A percentile compares a stretch with the other conserved stretches of the same genome.
phyloP scores from a whole-genome alignment of 2,797 vertebrate genomes.

The Thalassophryne amazonica region DNA sequence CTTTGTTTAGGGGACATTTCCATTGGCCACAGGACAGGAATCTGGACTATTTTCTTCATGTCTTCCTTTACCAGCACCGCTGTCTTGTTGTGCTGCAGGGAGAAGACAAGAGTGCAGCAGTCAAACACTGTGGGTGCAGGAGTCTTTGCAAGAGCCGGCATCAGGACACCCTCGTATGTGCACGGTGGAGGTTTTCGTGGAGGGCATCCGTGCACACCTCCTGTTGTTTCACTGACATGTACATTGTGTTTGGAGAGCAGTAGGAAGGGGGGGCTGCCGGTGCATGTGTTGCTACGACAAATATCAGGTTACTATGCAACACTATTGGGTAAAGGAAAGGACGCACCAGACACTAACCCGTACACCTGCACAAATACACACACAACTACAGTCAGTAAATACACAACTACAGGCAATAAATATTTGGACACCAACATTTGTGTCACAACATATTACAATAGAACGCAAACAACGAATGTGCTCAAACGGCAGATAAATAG shows the following conservation, averaged over 20 bases:
- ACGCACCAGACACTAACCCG: conserved; percentile 30
- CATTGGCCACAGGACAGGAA: conserved; percentile 75
- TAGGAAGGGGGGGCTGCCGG: conserved; percentile 18
- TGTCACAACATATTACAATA: too few species aligned
- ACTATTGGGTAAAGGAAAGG: conserved; percentile 55
- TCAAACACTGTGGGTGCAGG: conserved; percentile 49
- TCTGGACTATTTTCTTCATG: conserved; percentile 86
- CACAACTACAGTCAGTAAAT: not conserved
- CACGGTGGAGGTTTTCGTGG: not conserved
- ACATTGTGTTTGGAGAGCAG: conserved; percentile 21
- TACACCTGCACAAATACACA: conserved; percentile 17
- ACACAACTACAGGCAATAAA: not conserved
- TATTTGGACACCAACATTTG: too few species aligned
- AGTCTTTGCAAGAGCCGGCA: not conserved
- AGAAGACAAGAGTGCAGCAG: conserved; percentile 62
- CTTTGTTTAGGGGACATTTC: conserved; percentile 15
- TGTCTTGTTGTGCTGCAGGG: conserved; percentile 86
- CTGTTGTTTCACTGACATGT: conserved; percentile 1
- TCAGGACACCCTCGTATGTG: conserved; percentile 3
- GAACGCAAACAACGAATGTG: too few species aligned
- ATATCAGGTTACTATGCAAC: conserved; percentile 73
- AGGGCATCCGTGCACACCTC: conserved; percentile 8
- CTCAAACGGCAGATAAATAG: too few species aligned
- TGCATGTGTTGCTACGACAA: conserved; percentile 67
- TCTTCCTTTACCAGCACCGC: conserved; percentile 87